Conservation (phyloP, 1,140 invertebrate genomes). For the Heliconius hermathena region DNA sequence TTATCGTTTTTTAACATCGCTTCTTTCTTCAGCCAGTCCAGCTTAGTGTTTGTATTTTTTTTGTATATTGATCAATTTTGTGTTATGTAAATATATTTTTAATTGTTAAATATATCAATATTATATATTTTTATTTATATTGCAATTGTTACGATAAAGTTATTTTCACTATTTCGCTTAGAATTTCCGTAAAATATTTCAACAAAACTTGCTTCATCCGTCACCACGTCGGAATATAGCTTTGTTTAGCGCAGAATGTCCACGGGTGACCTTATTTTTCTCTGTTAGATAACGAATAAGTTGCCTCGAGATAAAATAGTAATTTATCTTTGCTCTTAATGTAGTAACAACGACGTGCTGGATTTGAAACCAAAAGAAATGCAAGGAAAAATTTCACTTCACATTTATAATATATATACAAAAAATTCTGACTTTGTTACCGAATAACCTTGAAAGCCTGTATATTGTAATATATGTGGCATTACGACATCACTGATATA, state of each 20-base stretch:
- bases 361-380: constrained; percentile 20
- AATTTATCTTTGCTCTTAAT: constrained; percentile 51
- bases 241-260: constrained; percentile 64
- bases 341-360: constrained; percentile 23
- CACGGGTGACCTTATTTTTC: constrained; percentile 48
- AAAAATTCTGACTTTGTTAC: neutral
- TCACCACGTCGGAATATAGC: constrained; percentile 49
- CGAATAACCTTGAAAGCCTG: constrained; percentile 13
- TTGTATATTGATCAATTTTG: neutral
- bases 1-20: neutral
- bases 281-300: constrained; percentile 45
- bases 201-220: constrained; percentile 47
- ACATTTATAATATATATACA: neutral
- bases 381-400: neutral
- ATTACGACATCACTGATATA: constrained; percentile 4
- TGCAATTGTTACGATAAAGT: neutral
- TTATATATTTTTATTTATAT: neutral
- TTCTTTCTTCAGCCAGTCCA: neutral
- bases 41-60: neutral
- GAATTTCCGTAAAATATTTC: neutral
- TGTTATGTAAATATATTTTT: neutral
- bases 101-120: neutral
- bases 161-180: neutral
- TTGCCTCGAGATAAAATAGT: constrained; percentile 50
- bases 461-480: neutral